Evolutionary conservation across 2,113 vertebrate species (phyloP).

Genomic region (Eonycteris spelaea): DNA sequence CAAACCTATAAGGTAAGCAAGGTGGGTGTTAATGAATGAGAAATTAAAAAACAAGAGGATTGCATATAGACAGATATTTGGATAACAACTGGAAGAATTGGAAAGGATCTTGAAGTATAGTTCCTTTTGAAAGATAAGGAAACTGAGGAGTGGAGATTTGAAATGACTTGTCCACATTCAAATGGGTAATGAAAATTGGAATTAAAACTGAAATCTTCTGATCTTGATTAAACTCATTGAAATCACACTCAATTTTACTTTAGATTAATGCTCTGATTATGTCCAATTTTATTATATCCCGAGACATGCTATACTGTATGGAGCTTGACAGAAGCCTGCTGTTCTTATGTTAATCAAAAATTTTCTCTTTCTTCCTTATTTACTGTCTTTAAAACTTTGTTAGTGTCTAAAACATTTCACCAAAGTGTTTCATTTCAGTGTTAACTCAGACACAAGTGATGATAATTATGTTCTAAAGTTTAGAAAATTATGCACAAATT

Average conservation of each 20-base stretch:
- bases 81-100: constrained; percentile 5
- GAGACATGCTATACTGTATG: constrained; percentile 51
- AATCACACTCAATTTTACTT: constrained; percentile 44
- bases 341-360: constrained; percentile 50
- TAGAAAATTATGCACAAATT: constrained; percentile 66
- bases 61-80: neutral
- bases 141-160: neutral
- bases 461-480: constrained; percentile 73
- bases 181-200: constrained; percentile 36
- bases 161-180: constrained; percentile 12
- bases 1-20: neutral
- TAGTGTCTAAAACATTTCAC: constrained; percentile 65
- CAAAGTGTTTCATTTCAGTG: constrained; percentile 70
- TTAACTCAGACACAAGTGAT: constrained; percentile 71
- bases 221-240: constrained; percentile 50
- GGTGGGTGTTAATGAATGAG: neutral
- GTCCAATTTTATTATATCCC: constrained; percentile 57
- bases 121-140: constrained; percentile 50
- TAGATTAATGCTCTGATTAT: constrained; percentile 60
- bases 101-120: neutral
- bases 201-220: constrained; percentile 41
- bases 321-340: constrained; percentile 37
- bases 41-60: constrained; percentile 1
- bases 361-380: constrained; percentile 50
- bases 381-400: constrained; percentile 62